Evolutionary conservation across 2,888 invertebrate species (phyloP).

Genomic region (Hirtodrosophila cameraria): DNA sequence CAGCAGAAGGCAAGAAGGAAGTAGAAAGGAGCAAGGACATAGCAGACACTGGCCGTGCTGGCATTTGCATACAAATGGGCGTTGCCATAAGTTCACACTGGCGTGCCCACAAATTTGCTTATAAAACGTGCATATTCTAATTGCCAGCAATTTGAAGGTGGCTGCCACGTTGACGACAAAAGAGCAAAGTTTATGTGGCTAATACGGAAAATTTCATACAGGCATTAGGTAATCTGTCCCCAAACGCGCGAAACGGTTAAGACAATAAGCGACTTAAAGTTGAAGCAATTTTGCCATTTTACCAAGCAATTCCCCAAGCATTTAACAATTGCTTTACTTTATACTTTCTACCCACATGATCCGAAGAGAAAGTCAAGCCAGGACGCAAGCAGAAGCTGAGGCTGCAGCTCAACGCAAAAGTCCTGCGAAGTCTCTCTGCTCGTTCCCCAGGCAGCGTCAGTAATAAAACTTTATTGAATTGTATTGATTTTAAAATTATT

Average conservation of each 20-base stretch:
- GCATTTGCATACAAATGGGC: conserved; percentile 83
- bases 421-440: conserved; percentile 20
- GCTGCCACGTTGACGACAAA: conserved; percentile 31
- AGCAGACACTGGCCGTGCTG: conserved; percentile 60
- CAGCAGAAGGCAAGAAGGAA: not conserved
- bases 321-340: conserved; percentile 20
- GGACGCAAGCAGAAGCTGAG: not conserved
- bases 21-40: conserved; percentile 2
- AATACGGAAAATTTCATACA: conserved; percentile 42
- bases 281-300: conserved; percentile 38
- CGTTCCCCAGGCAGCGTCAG: conserved; percentile 65
- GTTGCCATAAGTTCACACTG: conserved; percentile 76
- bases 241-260: conserved; percentile 51
- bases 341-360: conserved; percentile 8
- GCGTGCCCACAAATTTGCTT: conserved; percentile 69
- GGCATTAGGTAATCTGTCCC: conserved; percentile 39
- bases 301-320: conserved; percentile 34
- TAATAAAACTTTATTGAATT: conserved; percentile 84
- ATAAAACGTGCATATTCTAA: conserved; percentile 76
- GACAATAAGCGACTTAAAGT: conserved; percentile 46
- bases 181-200: conserved; percentile 55
- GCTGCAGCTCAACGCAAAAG: conserved; percentile 6
- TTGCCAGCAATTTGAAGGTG: conserved; percentile 70
- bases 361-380: not conserved
- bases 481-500: conserved; percentile 84